These are phyloP conservation scores for Palythoa grandiflora DNA, from an alignment of 92 coral and sea anemone species.

Conservation along the genomic window DNA sequence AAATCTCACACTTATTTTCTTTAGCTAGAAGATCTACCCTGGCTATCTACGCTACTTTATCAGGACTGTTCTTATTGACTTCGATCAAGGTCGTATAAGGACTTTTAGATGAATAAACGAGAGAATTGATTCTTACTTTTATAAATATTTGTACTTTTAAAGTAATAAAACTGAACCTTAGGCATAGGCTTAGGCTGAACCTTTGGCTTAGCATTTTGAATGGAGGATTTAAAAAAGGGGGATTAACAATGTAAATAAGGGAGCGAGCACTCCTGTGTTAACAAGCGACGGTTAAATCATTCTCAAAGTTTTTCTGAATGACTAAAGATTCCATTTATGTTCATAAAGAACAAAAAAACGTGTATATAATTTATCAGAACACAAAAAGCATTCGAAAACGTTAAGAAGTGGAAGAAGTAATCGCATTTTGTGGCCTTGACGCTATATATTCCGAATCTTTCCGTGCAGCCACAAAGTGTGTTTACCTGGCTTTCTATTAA, in stretches of 20 bases:
- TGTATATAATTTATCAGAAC: not conserved
- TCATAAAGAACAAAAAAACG: not conserved
- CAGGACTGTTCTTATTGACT: no score
- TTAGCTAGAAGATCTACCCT: not conserved
- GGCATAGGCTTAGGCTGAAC: no score
- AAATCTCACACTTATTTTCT: not conserved
- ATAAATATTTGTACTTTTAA: not conserved
- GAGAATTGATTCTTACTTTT: not conserved
- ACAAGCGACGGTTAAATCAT: not conserved
- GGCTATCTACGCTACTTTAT: no score
- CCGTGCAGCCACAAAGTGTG: not conserved
- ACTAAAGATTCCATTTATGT: not conserved
- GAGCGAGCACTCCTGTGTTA: not conserved
- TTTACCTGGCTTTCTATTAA: not conserved
- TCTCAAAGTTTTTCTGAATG: not conserved
- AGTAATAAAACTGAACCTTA: conserved; percentile 1
- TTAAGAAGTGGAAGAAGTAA: no score
- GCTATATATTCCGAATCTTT: not conserved
- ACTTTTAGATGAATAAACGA: not conserved
- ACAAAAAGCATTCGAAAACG: not conserved
- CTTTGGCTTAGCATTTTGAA: not conserved
- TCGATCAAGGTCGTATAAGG: not conserved
- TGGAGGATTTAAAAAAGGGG: not conserved
- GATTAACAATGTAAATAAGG: not conserved
- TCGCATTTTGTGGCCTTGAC: not conserved